Percentiles rank a stretch among this genome's conserved stretches.
These are phyloP conservation scores for Onthophagus sagittarius DNA, from an alignment of 2,888 invertebrate genomes.

Conservation along the genomic window DNA sequence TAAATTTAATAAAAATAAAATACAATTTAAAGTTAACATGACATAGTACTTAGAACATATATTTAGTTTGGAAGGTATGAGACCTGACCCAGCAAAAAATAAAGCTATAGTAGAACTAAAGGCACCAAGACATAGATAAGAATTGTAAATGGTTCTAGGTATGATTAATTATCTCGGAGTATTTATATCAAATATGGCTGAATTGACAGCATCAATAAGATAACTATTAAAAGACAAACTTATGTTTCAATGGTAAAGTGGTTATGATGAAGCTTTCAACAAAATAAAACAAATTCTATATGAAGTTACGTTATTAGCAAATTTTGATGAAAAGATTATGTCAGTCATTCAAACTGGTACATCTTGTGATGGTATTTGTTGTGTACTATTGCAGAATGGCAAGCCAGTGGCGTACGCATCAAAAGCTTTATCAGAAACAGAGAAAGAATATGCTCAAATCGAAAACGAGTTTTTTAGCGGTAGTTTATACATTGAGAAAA, in stretches of 20 bases:
- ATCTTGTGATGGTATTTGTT: not conserved
- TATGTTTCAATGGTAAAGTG: not conserved
- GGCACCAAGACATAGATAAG: conserved; percentile 22
- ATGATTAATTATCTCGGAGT: not conserved
- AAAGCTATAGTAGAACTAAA: conserved; percentile 23
- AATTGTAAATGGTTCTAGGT: too few species aligned
- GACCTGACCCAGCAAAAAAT: conserved; percentile 20
- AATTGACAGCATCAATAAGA: not conserved
- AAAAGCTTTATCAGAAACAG: too few species aligned
- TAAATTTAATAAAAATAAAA: conserved; percentile 33
- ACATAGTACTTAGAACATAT: conserved; percentile 34
- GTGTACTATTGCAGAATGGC: not conserved
- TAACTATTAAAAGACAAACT: conserved; percentile 1
- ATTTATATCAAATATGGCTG: not conserved
- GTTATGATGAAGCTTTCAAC: not conserved
- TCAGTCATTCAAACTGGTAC: not conserved
- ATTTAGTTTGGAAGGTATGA: conserved; percentile 23
- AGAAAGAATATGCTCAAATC: too few species aligned
- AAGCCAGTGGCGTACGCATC: not conserved
- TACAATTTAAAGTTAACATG: conserved; percentile 29
- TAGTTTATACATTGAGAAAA: too few species aligned
- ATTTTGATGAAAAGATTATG: not conserved
- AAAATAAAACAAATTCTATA: not conserved
- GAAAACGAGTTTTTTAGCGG: too few species aligned
- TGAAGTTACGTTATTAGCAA: not conserved